Evolutionary conservation across 2,888 invertebrate species (phyloP), one percentile per base, ranked within the genome.

Genomic region (Sialis lutaria): DNA sequence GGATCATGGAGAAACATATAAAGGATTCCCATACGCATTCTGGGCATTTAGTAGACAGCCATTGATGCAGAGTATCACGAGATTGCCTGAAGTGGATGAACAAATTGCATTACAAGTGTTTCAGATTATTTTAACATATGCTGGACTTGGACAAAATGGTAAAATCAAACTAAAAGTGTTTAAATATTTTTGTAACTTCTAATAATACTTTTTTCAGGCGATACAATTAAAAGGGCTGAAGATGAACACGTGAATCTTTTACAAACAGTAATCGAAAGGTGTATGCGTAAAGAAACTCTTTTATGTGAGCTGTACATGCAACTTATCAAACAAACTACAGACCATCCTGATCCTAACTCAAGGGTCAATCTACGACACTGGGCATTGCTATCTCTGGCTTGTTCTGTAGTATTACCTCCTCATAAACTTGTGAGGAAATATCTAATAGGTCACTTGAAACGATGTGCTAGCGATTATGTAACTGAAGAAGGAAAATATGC

Each of bases 401-500:
- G 83, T 56, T 84, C 83, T 47, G 80, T 92, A 0, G 84, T 91
- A 46, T 68, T 90, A 51, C 93, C 93, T 30, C 83, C 90, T 9
- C 82, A 86, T 58, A 85, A 89, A 63, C 76, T 84, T 4, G 76
- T 93, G 51, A 73, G 91, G 35, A 81, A 89, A 56, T 85, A 93
- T 64, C 71, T 95, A 47, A 81, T 90, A 41, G 82, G 90, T 0
- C 95, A 95, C 63, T 70, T 95, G 57, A 84, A 90, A 54, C 77
- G 89, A 56, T 87, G 92, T 59, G 82, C 90, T 33, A 80, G 86
- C 51, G 87, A 89, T 64, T 85, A 82, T 55, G 79, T 85, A 0
- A 88, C 89, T 0, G 92, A 93, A 64, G 93, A 95, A 65, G 93
- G 92, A 40, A 89, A 90, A 68, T 95, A 87, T 65, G 92, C 95